These are phyloP conservation scores for Volucella inanis DNA, from an alignment of 2,888 invertebrate genomes.

Conservation along the genomic window DNA sequence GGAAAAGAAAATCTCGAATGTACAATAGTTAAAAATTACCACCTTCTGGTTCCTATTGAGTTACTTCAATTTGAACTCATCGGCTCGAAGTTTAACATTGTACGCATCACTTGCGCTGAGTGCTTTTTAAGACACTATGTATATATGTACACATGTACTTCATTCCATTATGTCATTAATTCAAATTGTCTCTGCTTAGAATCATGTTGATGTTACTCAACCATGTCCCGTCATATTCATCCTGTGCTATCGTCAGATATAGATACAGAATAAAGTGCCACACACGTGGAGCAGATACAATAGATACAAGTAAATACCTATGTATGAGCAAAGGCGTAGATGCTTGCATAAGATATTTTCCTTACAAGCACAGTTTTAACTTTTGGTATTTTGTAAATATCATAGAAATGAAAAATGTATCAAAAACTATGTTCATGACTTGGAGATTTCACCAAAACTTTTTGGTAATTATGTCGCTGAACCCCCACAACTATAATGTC, in stretches of 20 bases:
- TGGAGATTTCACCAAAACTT: too few relatives aligned
- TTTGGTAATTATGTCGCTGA: too few relatives aligned
- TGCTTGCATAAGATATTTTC: too few relatives aligned
- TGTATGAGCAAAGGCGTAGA: too few relatives aligned
- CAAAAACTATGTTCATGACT: too few relatives aligned
- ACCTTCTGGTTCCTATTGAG: slow-evolving; percentile 11
- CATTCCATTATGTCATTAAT: slow-evolving; percentile 65
- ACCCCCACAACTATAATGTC: too few relatives aligned
- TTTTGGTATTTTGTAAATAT: too few relatives aligned
- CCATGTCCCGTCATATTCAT: not conserved
- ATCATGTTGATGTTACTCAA: slow-evolving; percentile 44
- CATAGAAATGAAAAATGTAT: too few relatives aligned
- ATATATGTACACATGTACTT: slow-evolving; percentile 14
- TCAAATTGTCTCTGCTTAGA: slow-evolving; percentile 58
- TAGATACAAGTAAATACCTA: too few relatives aligned
- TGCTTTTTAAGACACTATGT: slow-evolving; percentile 43
- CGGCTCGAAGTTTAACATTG: slow-evolving; percentile 54
- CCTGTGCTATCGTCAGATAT: slow-evolving; percentile 11
- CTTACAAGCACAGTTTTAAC: too few relatives aligned
- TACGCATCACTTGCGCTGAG: slow-evolving; percentile 60
- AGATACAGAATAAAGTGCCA: slow-evolving; percentile 18
- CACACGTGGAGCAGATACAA: not conserved
- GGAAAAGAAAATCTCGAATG: slow-evolving; percentile 1
- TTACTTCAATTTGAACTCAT: slow-evolving; percentile 48
- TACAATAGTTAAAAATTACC: slow-evolving; percentile 8